Evolutionary conservation across 2,888 invertebrate genomes (phyloP), one percentile per base, ranked within the genome.

Genomic region (Ephialtes manifestator): DNA sequence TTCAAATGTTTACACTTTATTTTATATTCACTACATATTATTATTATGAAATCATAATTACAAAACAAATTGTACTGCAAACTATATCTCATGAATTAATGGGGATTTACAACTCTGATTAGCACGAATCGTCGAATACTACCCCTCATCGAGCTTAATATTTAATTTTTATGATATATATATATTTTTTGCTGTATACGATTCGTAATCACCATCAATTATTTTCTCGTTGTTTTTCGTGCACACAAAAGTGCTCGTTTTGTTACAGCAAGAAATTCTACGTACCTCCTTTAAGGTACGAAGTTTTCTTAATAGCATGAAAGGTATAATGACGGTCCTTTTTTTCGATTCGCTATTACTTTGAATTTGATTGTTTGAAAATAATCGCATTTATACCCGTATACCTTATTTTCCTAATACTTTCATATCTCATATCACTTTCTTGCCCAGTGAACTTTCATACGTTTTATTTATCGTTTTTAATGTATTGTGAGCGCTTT

Each of bases 401-500:
- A 60, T 77, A 78, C 81, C 55, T 81, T 85, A 87, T 88, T 85
- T 85, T 46, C n/a, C 88, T 89, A 88, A 77, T 90, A 90, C 90
- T 90, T 91, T 91, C 90, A 87, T 51, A 77, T 51, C 77, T 83
- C 72, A 86, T 88, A 89, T 90, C 87, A 91, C 92, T 92, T 91
- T 90, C 89, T 91, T 89, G 87, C 48, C 39, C 81, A 77, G 67
- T 89, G 88, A 91, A 93, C 92, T 93, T 92, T 93, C 92, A 92
- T 91, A 88, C 87, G 89, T 91, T 89, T 15, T 58, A 71, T 86
- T 83, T 74, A 70, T 81, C 13, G 10, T 51, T 65, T 71, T 53
- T 58, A 60, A 60, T 81, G 48, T 18, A 77, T 68, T 11, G 28
- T 60, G 24, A 28, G 48, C 60, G 46, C 46, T 11, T 4, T 39